These are phyloP conservation scores for Pollenia griseotomentosa DNA, from an alignment of 2,888 invertebrate genomes.

Conservation along the genomic window DNA sequence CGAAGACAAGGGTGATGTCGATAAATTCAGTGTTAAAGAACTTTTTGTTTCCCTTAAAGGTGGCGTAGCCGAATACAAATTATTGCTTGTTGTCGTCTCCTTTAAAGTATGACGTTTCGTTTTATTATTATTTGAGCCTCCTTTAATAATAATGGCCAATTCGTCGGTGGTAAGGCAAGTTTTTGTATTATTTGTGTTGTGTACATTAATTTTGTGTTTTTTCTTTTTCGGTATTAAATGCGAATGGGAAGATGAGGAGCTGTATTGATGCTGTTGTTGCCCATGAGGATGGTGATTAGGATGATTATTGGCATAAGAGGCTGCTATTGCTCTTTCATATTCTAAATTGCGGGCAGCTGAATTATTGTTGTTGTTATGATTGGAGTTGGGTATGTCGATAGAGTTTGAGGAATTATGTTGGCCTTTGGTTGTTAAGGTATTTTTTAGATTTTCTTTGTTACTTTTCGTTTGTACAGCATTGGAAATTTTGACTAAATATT, in stretches of 20 bases:
- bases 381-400: slow-evolving; percentile 60
- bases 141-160: slow-evolving; percentile 73
- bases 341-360: slow-evolving; percentile 79
- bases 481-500: slow-evolving; percentile 83
- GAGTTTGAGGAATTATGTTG: slow-evolving; percentile 53
- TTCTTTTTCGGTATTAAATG: slow-evolving; percentile 72
- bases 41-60: slow-evolving; percentile 57
- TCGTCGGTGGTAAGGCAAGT: slow-evolving; percentile 73
- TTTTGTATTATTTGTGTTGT: slow-evolving; percentile 65
- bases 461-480: slow-evolving; percentile 80
- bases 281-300: slow-evolving; percentile 39
- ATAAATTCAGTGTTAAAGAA: slow-evolving; percentile 63
- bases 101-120: slow-evolving; percentile 66
- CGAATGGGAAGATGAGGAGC: neutral
- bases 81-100: slow-evolving; percentile 54
- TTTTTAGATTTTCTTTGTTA: slow-evolving; percentile 77
- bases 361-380: slow-evolving; percentile 50
- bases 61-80: slow-evolving; percentile 20
- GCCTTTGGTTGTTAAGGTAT: slow-evolving; percentile 29
- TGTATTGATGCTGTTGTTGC: slow-evolving; percentile 7
- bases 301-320: slow-evolving; percentile 75
- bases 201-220: slow-evolving; percentile 72
- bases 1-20: slow-evolving; percentile 63
- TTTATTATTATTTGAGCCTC: slow-evolving; percentile 63
- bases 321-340: slow-evolving; percentile 80